Percentiles rank a stretch among this genome's conserved stretches.
Conservation (phyloP, 2,888 invertebrate species). For the Lasioglossum morio region DNA sequence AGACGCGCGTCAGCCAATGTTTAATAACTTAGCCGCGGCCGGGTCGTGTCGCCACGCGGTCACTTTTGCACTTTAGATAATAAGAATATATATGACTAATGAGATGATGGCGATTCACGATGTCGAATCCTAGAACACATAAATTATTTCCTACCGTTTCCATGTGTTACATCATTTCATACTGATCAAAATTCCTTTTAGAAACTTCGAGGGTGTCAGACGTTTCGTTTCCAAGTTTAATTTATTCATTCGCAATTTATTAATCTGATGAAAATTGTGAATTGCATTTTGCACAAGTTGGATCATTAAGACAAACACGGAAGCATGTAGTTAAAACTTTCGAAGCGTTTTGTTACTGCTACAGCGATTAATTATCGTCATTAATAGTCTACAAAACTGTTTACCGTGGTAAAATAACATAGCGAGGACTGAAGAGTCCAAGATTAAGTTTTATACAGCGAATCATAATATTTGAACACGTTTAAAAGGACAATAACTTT, state of each 20-base stretch:
- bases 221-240: neutral
- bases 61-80: conserved; percentile 9
- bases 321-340: too few relatives aligned
- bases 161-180: neutral
- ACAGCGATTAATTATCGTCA: too few relatives aligned
- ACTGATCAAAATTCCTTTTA: neutral
- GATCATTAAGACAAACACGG: too few relatives aligned
- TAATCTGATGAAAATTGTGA: neutral
- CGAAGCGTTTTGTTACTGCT: too few relatives aligned
- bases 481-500: too few relatives aligned
- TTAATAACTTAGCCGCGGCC: neutral
- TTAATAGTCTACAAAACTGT: too few relatives aligned
- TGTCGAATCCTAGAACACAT: neutral
- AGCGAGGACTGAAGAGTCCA: too few relatives aligned
- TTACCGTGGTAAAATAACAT: too few relatives aligned
- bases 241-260: neutral
- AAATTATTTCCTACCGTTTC: neutral
- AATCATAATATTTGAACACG: too few relatives aligned
- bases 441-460: too few relatives aligned
- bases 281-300: too few relatives aligned
- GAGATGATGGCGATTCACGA: neutral
- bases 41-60: too few relatives aligned
- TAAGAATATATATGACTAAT: neutral
- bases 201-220: neutral
- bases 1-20: neutral